Conservation (phyloP, 2,888 invertebrate genomes). For the Kryphioiulus occultus region DNA sequence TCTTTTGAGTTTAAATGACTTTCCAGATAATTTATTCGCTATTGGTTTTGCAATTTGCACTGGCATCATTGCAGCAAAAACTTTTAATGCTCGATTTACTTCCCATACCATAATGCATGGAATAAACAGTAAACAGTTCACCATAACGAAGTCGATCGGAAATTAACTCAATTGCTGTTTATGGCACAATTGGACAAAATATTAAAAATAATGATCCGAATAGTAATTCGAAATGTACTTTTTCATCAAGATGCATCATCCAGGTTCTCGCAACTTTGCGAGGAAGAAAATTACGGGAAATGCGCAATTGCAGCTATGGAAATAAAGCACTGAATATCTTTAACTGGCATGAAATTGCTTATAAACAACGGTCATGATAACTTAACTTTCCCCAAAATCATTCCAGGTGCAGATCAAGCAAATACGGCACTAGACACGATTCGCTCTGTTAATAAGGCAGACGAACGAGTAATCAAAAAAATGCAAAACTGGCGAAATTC, state of each 20-base stretch:
- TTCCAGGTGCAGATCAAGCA: background rate
- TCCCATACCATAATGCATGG: background rate
- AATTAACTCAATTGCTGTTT: background rate
- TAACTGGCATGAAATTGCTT: background rate
- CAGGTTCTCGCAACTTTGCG: background rate
- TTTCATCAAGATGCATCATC: background rate
- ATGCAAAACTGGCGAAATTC: constrained; percentile 28
- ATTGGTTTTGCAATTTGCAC: background rate
- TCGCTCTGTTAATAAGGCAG: background rate
- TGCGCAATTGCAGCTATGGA: background rate
- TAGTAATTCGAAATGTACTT: background rate
- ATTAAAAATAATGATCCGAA: background rate
- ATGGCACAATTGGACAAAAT: background rate
- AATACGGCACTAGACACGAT: background rate
- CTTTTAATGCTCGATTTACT: background rate
- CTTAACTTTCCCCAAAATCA: background rate
- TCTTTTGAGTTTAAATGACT: background rate
- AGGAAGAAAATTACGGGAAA: background rate
- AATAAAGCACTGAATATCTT: constrained; percentile 32
- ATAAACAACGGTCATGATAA: background rate
- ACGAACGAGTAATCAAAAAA: constrained; percentile 33
- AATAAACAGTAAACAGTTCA: background rate
- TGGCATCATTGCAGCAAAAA: background rate
- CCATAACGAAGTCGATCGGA: background rate
- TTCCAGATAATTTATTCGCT: background rate